A percentile compares a stretch with the other conserved stretches of the same genome.
Evolutionary conservation across 2,113 vertebrate genomes (phyloP).

Genomic region (Arvicanthis niloticus): DNA sequence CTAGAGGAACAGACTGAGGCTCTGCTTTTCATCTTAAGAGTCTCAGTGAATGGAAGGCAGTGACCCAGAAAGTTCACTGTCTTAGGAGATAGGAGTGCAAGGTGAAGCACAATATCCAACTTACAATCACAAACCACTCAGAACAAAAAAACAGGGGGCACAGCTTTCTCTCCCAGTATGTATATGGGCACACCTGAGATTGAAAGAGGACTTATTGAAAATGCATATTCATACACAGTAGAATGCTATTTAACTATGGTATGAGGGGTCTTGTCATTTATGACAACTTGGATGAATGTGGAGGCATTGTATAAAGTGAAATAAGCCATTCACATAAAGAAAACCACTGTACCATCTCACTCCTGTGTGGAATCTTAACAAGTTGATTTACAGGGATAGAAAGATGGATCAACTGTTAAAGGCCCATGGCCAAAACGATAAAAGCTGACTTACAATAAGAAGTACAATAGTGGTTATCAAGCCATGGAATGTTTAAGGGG

Average conservation of each 20-base stretch:
- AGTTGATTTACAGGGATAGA: not conserved
- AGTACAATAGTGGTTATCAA: not conserved
- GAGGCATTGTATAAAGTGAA: constrained; percentile 3
- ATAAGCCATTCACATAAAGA: constrained; percentile 7
- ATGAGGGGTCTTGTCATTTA: not conserved
- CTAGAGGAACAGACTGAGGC: not conserved
- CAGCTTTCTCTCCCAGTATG: not conserved
- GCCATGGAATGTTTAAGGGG: too few relatives aligned
- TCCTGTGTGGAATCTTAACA: not conserved
- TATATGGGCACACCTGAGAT: not conserved
- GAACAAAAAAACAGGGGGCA: not conserved
- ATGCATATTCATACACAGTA: not conserved
- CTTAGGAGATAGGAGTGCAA: not conserved
- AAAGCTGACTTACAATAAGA: not conserved
- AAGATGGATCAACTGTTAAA: not conserved
- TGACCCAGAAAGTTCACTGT: not conserved
- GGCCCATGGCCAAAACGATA: not conserved
- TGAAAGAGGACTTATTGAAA: constrained; percentile 29
- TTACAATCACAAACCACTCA: not conserved
- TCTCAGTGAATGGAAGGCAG: constrained; percentile 9
- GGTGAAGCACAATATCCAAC: not conserved
- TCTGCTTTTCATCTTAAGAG: constrained; percentile 2
- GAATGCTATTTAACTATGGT: not conserved
- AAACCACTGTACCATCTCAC: not conserved
- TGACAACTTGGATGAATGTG: not conserved